Evolutionary conservation across 2,888 invertebrate genomes (phyloP), one percentile per base, ranked within the genome.

Genomic region (Drosophila percnosoma): DNA sequence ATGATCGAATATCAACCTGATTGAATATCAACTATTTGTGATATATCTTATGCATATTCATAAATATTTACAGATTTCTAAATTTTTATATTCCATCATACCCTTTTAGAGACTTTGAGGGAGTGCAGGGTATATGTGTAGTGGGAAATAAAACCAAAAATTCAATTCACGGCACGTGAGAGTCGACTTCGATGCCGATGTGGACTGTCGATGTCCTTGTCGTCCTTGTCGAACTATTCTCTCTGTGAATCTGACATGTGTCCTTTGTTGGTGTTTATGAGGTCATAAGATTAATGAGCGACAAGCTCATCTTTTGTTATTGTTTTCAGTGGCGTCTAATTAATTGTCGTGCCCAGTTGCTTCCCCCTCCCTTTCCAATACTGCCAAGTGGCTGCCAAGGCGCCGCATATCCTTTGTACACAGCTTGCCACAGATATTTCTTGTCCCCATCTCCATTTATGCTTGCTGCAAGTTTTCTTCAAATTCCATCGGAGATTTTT

Each of bases 211-310:
- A 48, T 49, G 65, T 54, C 27, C 27, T 65, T 80, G 72, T 15
- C 24, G 45, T 69, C 64, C 73, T 58, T 74, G 57, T 81, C 82
- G 72, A 80, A 75, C 70, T 57, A 45, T 27, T 70, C 54, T 52
- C 33, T n/a, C 15, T 36, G 45, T 45, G 64, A 66, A n/a, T 40
- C 53, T 67, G 68, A 76, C 80, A 80, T 76, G 81, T 78, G 80
- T 73, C 77, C 68, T 77, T 73, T 81, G 78, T 53, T 66, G 68
- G 70, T 73, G 74, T 82, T 84, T 82, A 85, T 85, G 85, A 83
- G 88, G 81, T 73, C 77, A 79, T 72, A 83, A 89, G 86, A 87
- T 87, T 89, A 87, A 87, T 87, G 86, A 77, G 85, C 71, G 83
- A 78, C 86, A 84, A 73, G 75, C 89, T 80, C 85, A 80, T 84